A percentile compares a stretch with the other conserved stretches of the same genome.
Conservation (phyloP, 1,140 invertebrate genomes). For the Bombus soroeensis region DNA sequence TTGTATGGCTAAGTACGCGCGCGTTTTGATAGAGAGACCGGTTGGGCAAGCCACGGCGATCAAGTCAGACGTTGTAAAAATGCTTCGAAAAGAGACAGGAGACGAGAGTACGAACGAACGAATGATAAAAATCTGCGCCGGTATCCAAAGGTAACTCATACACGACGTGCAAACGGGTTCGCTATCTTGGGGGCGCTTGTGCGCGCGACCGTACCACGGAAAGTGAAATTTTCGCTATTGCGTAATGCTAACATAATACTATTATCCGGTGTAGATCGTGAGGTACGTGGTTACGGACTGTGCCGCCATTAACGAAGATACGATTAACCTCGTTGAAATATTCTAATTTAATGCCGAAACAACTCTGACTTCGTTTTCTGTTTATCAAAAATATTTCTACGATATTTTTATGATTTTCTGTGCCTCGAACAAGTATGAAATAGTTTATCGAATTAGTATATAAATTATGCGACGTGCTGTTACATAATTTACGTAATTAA, state of each 20-base stretch:
- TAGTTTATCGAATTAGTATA: neutral
- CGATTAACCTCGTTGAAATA: neutral
- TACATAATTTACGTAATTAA: too few species aligned
- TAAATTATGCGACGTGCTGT: neutral
- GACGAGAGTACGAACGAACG: slow-evolving; percentile 11
- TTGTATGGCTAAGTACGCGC: slow-evolving; percentile 46
- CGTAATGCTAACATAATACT: slow-evolving; percentile 75
- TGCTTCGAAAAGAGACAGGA: slow-evolving; percentile 4
- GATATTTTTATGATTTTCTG: neutral
- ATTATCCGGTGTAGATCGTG: slow-evolving; percentile 67
- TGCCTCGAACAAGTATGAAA: neutral
- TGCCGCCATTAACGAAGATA: slow-evolving; percentile 45
- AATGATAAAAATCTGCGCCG: slow-evolving; percentile 30
- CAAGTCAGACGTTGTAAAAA: neutral
- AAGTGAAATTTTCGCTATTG: slow-evolving; percentile 78
- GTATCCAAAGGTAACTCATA: slow-evolving; percentile 1
- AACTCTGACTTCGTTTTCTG: neutral
- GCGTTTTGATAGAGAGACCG: slow-evolving; percentile 18
- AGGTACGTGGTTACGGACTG: slow-evolving; percentile 19
- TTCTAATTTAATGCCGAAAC: neutral
- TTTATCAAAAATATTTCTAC: neutral
- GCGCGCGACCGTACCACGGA: slow-evolving; percentile 66
- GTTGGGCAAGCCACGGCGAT: slow-evolving; percentile 15
- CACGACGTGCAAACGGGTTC: neutral
- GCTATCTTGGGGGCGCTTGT: slow-evolving; percentile 8